phyloP scores from a whole-genome alignment of 2,888 invertebrate species.

The Miltochrista miniata region DNA sequence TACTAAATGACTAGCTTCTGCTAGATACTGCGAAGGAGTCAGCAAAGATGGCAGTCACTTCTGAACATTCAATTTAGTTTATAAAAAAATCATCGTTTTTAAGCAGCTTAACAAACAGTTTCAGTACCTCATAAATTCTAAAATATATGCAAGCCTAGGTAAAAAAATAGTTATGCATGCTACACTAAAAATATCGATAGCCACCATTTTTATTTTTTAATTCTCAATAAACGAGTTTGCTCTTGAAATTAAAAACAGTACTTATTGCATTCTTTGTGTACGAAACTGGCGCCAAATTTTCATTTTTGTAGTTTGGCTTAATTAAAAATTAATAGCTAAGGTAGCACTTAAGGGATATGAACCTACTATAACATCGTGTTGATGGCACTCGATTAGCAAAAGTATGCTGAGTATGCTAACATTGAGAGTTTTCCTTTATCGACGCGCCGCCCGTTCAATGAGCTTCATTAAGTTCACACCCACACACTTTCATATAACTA shows the following conservation, averaged over 20 bases:
- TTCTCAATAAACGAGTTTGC: constrained; percentile 13
- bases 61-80: too few species aligned
- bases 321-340: constrained; percentile 30
- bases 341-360: constrained; percentile 13
- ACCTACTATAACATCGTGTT: constrained; percentile 14
- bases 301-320: constrained; percentile 17
- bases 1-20: too few species aligned
- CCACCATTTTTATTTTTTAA: constrained; percentile 22
- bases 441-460: not conserved
- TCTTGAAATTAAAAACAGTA: constrained; percentile 1
- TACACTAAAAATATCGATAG: constrained; percentile 7
- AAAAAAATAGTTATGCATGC: not conserved
- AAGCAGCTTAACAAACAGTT: too few species aligned
- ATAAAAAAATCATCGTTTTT: too few species aligned
- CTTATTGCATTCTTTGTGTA: constrained; percentile 13
- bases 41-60: too few species aligned
- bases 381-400: constrained; percentile 22
- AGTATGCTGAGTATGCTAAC: constrained; percentile 21
- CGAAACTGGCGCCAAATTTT: constrained; percentile 12
- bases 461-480: not conserved
- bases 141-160: constrained; percentile 14
- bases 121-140: constrained; percentile 5
- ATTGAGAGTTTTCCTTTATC: constrained; percentile 1
- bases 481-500: not conserved
- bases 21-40: too few species aligned